A percentile compares a stretch with the other conserved stretches of the same genome.
Evolutionary conservation across 2,797 vertebrate species (phyloP).

Genomic region (Poecilia wingei): DNA sequence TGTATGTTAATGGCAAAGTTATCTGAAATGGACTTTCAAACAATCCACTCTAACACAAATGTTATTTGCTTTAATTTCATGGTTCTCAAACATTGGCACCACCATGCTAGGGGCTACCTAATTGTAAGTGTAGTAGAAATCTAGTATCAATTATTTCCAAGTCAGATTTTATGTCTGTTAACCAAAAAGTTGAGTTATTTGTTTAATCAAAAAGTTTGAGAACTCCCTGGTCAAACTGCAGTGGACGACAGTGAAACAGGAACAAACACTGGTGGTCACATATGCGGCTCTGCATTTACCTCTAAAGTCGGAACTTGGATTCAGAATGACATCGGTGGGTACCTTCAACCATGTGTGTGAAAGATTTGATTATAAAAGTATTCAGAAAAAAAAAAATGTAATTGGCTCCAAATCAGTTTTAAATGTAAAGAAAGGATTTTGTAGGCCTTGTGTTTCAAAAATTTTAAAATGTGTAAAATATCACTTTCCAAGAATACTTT

Average conservation of each 20-base stretch:
- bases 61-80: background rate
- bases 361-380: background rate
- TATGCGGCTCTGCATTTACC: background rate
- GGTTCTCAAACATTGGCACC: background rate
- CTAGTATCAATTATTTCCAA: background rate
- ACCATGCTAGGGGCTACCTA: background rate
- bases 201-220: background rate
- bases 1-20: background rate
- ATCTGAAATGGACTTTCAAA: background rate
- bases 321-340: background rate
- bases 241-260: background rate
- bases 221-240: background rate
- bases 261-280: background rate
- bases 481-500: background rate
- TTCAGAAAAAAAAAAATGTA: background rate
- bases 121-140: background rate
- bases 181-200: background rate
- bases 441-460: background rate
- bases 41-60: background rate
- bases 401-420: background rate
- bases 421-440: background rate
- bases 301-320: background rate
- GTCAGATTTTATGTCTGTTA: background rate
- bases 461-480: too few relatives aligned
- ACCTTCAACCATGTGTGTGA: background rate